Conservation (phyloP, 2,797 vertebrate species). For the Emydoidea blandingii region DNA sequence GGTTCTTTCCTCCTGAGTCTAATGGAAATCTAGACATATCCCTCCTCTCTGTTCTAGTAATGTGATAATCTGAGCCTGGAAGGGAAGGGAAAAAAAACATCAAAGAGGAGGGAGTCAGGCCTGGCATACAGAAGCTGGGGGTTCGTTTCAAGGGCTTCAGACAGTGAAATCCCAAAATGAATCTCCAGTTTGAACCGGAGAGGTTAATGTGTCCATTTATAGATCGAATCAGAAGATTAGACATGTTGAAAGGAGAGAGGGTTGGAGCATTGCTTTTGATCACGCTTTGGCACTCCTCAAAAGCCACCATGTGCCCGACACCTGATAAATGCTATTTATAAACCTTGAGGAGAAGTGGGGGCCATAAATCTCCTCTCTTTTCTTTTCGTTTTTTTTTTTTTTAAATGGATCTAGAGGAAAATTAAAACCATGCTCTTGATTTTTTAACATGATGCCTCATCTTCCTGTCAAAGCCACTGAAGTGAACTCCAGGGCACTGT, state of each 20-base stretch:
- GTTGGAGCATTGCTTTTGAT: constrained; percentile 86
- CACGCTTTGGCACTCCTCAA: constrained; percentile 71
- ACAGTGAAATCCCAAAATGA: constrained; percentile 49
- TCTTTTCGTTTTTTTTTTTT: constrained; percentile 24
- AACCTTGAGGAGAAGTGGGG: constrained; percentile 77
- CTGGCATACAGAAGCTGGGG: constrained; percentile 45
- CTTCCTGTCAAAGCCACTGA: constrained; percentile 39
- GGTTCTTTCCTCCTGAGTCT: not conserved
- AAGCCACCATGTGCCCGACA: constrained; percentile 88
- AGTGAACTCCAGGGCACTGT: constrained; percentile 1
- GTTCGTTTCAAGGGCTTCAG: constrained; percentile 41
- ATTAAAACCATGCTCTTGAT: constrained; percentile 83
- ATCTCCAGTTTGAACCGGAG: constrained; percentile 71
- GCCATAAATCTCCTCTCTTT: constrained; percentile 87
- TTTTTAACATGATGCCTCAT: constrained; percentile 61
- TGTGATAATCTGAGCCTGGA: constrained; percentile 28
- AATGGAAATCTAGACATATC: not conserved
- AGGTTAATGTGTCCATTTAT: constrained; percentile 69
- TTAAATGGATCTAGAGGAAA: constrained; percentile 83
- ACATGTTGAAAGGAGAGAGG: constrained; percentile 85
- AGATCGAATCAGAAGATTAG: constrained; percentile 84
- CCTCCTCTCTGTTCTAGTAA: accelerated
- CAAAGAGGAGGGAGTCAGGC: not conserved
- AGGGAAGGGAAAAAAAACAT: constrained; percentile 11
- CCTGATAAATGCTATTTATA: constrained; percentile 89